These are phyloP conservation scores for Latrodectus hesperus DNA, from an alignment of 2,888 invertebrate species.

Conservation along the genomic window DNA sequence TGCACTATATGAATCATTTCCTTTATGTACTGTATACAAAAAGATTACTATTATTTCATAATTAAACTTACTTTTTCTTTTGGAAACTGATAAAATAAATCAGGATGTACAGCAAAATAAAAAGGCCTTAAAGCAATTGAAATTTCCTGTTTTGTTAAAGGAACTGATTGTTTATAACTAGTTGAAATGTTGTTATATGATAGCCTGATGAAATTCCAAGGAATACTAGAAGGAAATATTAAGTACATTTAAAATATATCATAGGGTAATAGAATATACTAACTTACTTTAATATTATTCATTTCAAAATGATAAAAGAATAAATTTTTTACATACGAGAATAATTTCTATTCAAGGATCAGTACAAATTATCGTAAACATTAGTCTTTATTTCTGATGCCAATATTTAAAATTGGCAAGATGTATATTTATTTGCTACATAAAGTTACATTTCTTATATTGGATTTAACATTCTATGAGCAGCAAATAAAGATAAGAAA, in stretches of 20 bases:
- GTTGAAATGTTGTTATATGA: background rate
- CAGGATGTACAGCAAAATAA: conserved; percentile 96
- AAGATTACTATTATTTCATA: no score
- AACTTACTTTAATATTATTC: background rate
- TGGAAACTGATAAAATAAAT: conserved; percentile 93
- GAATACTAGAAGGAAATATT: background rate
- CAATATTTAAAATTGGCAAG: no score
- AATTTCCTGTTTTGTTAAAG: conserved; percentile 79
- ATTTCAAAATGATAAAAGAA: background rate
- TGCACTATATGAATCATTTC: no score
- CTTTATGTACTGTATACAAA: no score
- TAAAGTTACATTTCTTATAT: no score
- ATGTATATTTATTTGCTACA: no score
- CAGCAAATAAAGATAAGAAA: no score
- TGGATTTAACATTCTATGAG: no score
- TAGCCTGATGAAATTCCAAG: background rate
- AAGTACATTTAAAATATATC: no score
- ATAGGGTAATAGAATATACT: background rate
- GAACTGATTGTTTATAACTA: background rate
- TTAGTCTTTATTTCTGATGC: no score
- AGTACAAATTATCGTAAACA: no score
- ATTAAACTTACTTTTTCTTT: conserved; percentile 83
- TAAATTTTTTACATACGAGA: background rate
- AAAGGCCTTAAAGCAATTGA: conserved; percentile 93
- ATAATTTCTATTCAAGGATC: no score